phyloP scores from a whole-genome alignment of 2,113 vertebrate species.

The Pycnonotus jocosus region DNA sequence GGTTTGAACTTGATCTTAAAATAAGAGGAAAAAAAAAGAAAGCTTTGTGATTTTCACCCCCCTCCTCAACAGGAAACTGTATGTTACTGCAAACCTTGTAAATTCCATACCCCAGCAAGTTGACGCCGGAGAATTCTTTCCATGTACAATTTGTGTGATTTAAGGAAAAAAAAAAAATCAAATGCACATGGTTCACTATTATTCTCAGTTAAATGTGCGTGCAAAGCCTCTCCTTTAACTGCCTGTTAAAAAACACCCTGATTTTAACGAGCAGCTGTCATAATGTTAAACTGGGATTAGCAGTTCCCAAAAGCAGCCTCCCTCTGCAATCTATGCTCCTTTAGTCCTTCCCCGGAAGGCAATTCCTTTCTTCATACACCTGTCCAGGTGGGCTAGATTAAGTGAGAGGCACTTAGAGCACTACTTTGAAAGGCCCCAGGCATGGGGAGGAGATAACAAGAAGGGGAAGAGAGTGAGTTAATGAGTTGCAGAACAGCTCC shows the following conservation, averaged over 20 bases:
- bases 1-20: slow-evolving; percentile 7
- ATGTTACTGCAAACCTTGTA: slow-evolving; percentile 49
- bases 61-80: slow-evolving; percentile 21
- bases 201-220: slow-evolving; percentile 30
- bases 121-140: slow-evolving; percentile 56
- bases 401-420: slow-evolving; percentile 29
- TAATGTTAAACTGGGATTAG: slow-evolving; percentile 39
- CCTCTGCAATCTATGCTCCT: not conserved
- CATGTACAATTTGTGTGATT: slow-evolving; percentile 21
- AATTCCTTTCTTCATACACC: slow-evolving; percentile 41
- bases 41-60: slow-evolving; percentile 38
- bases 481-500: slow-evolving; percentile 63
- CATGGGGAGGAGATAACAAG: slow-evolving; percentile 35
- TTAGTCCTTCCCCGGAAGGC: slow-evolving; percentile 25
- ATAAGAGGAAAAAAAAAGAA: not conserved
- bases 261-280: slow-evolving; percentile 51
- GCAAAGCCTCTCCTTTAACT: slow-evolving; percentile 49
- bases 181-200: slow-evolving; percentile 58
- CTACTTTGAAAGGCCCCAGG: not conserved
- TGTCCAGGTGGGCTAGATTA: slow-evolving; percentile 58
- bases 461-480: slow-evolving; percentile 60
- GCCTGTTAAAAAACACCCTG: slow-evolving; percentile 49
- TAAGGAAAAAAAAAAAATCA: slow-evolving; percentile 42
- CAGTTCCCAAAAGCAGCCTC: slow-evolving; percentile 47
- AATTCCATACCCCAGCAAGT: slow-evolving; percentile 39